These are phyloP conservation scores for Nicator chloris DNA, from an alignment of 2,113 vertebrate genomes.

Conservation along the genomic window DNA sequence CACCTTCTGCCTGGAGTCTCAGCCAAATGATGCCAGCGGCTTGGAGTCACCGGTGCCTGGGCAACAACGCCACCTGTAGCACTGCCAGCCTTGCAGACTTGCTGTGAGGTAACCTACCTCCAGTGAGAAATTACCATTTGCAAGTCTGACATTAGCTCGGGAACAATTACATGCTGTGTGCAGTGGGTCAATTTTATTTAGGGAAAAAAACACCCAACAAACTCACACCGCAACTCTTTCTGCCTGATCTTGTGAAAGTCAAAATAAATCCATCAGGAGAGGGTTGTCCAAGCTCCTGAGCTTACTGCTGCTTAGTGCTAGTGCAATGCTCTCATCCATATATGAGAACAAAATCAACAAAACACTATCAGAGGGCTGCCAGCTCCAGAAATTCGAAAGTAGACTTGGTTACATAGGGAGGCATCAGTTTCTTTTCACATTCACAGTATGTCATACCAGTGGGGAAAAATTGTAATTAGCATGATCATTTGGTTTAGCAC, in stretches of 20 bases:
- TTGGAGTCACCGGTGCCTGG: neutral
- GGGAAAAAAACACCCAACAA: accelerated
- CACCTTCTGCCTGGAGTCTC: neutral
- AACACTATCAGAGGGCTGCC: neutral
- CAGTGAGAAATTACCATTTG: neutral
- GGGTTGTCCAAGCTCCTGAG: neutral
- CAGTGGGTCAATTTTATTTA: neutral
- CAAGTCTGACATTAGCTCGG: neutral
- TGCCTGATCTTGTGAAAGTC: neutral
- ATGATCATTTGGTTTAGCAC: neutral
- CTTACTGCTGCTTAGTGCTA: neutral
- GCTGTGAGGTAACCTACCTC: neutral
- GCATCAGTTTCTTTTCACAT: neutral
- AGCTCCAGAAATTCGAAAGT: neutral
- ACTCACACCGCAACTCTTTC: accelerated
- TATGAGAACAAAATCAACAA: neutral
- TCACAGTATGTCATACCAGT: neutral
- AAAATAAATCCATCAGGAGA: neutral
- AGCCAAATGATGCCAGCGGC: neutral
- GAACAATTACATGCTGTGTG: neutral
- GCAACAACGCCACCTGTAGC: neutral
- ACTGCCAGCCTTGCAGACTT: neutral
- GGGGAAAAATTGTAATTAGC: neutral
- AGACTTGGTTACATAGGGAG: neutral
- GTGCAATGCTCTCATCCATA: neutral